Conservation (phyloP, 2,113 vertebrate species). For the Psephotus haematonotus region DNA sequence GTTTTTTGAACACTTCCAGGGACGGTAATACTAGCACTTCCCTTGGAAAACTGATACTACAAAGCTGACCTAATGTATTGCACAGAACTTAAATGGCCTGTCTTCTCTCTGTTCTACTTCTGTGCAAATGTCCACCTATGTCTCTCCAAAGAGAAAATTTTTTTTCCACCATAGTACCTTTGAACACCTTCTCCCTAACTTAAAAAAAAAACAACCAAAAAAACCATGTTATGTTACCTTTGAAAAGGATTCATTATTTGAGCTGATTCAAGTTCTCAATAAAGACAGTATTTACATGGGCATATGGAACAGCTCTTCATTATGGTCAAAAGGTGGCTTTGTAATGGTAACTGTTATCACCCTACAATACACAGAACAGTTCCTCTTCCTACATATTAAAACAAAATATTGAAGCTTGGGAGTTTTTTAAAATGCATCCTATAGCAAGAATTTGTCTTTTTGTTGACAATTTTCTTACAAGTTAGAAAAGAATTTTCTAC, state of each 20-base stretch:
- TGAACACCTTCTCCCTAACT: background rate
- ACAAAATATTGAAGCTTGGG: background rate
- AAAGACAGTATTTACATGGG: background rate
- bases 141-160: background rate
- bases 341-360: background rate
- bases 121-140: fast-evolving
- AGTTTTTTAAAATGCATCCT: background rate
- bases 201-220: background rate
- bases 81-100: background rate
- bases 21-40: background rate
- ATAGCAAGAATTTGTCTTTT: background rate
- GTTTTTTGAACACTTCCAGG: background rate
- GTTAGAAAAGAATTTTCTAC: background rate
- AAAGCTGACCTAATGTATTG: background rate
- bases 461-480: background rate
- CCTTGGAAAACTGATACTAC: background rate
- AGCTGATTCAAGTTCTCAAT: background rate
- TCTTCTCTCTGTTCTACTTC: background rate
- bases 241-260: background rate
- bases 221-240: background rate
- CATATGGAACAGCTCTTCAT: background rate
- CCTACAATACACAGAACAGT: background rate
- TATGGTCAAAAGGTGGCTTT: background rate
- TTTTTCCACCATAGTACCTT: background rate
- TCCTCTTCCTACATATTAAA: background rate